These are phyloP conservation scores for Spisula subtruncata DNA, from an alignment of 2,888 invertebrate species.

Conservation along the genomic window DNA sequence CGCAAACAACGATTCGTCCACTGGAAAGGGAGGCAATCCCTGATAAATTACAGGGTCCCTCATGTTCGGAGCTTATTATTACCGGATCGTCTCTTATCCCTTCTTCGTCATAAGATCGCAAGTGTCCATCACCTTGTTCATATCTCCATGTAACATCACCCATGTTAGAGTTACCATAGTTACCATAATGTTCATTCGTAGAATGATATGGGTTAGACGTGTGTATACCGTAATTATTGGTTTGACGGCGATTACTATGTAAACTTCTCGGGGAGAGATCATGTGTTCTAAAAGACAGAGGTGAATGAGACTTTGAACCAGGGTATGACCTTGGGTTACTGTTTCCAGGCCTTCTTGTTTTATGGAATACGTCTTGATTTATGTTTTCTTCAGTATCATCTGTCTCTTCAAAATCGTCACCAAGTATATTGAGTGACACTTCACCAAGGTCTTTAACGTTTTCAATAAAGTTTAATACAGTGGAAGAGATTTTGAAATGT, in stretches of 20 bases:
- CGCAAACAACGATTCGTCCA: conserved; percentile 63
- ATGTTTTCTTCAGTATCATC: not conserved
- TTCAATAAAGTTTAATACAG: conserved; percentile 59
- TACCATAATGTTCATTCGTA: conserved; percentile 40
- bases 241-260: not conserved
- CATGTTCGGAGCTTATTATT: conserved; percentile 59
- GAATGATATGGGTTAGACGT: conserved; percentile 51
- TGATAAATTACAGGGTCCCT: conserved; percentile 60
- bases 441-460: conserved; percentile 62
- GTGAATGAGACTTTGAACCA: not conserved
- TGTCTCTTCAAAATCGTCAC: conserved; percentile 35
- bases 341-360: not conserved
- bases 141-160: not conserved
- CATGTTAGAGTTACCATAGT: not conserved
- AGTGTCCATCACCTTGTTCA: not conserved
- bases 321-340: not conserved
- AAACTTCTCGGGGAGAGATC: conserved; percentile 9
- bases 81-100: conserved; percentile 42
- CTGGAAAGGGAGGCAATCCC: conserved; percentile 63
- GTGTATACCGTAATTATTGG: conserved; percentile 56
- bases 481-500: conserved; percentile 47
- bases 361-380: not conserved
- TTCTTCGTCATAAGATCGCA: conserved; percentile 22
- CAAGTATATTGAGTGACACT: conserved; percentile 41
- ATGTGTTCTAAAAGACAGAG: conserved; percentile 39